Evolutionary conservation across 2,888 invertebrate species (phyloP), one percentile per base, ranked within the genome.

Genomic region (Dendrolimus houi): DNA sequence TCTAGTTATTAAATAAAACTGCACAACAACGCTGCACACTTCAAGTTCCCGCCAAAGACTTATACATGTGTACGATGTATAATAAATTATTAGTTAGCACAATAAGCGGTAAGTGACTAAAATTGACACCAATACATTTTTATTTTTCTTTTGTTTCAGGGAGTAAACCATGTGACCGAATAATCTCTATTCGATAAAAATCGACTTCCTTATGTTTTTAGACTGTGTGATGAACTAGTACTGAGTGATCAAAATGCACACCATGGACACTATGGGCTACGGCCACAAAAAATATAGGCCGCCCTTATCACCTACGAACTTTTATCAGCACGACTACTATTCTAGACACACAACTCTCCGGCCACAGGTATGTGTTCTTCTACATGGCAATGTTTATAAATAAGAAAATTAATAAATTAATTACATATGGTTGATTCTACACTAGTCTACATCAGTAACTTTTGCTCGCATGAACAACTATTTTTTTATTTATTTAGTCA

Each of bases 261-360:
- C 91, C 47, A 93, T 93, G 93, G 93, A 93, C 75, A 93, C 93
- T 54, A 91, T 93, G 91, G 92, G 92, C 77, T 92, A 91, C 72
- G 89, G 93, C 74, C 93, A 93, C 80, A 92, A 92, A 82, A 93
- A 93, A 77, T 92, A 92, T 78, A 90, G 93, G 76, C 92, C 93
- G 62, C 92, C 92, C 60, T 76, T 93, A 65, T 92, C 92, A 58
- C 91, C 92, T 66, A 91, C 88, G 71, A 92, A 81, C 75, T 93
- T 92, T 81, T 93, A 93, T 81, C 92, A 92, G 73, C 84, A 92
- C 57, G 90, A 90, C 84, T 90, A 87, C 67, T 91, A 91, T 73
- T 85, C 91, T 55, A 79, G 91, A 60, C 89, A 87, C 60, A 83
- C 83, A 12, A 91, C 91, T n/a, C 77, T 91, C 8, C 83, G 91